Evolutionary conservation across 2,113 vertebrate species (phyloP), one percentile per base, ranked within the genome.

Genomic region (Vicugna pacos): DNA sequence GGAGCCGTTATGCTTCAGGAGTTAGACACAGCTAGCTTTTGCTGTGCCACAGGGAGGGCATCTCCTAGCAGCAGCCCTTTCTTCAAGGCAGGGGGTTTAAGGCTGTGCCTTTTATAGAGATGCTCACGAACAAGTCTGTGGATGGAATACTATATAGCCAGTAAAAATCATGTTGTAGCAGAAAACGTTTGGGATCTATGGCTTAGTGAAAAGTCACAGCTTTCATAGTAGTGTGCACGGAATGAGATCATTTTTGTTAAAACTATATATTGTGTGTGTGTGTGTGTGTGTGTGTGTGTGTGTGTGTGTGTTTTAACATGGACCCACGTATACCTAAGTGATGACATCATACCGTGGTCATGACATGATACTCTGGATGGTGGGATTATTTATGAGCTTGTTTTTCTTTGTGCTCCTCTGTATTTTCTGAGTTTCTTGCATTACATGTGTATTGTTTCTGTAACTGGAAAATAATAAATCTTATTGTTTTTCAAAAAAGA

Each of bases 181-280:
- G 75, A 64, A 58, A 60, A 76, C 50, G 16, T 38, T 46, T 48
- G 15, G 64, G 9, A 65, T 35, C 20, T 54, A 0, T 32, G 46
- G 24, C 28, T 70, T 72, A 67, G 50, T 91, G 17, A 93, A 84
- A 85, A 85, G 32, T 54, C 48, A 26, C 15, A 64, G 38, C 13
- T 26, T 79, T 85, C 35, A 7, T 28, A 77, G 8, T 8, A 28
- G 10, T 62, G 9, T 85, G 13, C 54, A 79, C 12, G 67, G 35
- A 91, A 75, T 32, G 54, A 19, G 46, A 56, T 35, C 32, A 19
- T 38, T 92, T 81, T 80, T 89, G 20, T 93, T 54, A 82, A 79
- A n/a, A n/a, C n/a, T n/a, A n/a, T n/a, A n/a, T n/a, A n/a, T n/a
- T n/a, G n/a, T n/a, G n/a, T n/a, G n/a, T n/a, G n/a, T n/a, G n/a